Percentiles rank a stretch among this genome's conserved stretches.
These are phyloP conservation scores for Bergia puertoricense DNA, from an alignment of 92 coral and sea anemone genomes.

Conservation along the genomic window DNA sequence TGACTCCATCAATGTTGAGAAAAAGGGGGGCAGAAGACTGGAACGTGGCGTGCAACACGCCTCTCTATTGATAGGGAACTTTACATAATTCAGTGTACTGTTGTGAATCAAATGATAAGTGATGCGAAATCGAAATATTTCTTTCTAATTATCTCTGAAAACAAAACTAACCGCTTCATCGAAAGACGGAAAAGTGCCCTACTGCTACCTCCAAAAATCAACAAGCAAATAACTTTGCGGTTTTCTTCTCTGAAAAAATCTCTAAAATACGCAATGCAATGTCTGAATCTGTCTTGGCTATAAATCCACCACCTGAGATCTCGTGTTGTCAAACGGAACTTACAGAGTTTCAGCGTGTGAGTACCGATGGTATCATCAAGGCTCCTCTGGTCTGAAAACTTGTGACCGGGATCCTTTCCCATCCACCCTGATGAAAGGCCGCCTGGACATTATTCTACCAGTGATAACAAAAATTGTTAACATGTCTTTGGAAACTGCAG, in stretches of 20 bases:
- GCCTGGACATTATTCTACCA: conserved; percentile 26
- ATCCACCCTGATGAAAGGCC: background rate
- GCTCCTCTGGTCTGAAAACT: background rate
- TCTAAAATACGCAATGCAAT: background rate
- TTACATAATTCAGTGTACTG: too few relatives aligned
- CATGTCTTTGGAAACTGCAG: conserved; percentile 23
- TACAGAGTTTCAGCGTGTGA: background rate
- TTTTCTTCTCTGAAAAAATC: background rate
- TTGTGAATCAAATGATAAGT: too few relatives aligned
- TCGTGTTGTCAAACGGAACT: background rate
- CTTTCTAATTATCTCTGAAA: background rate
- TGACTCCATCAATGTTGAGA: background rate
- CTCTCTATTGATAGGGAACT: background rate
- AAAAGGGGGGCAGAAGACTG: background rate
- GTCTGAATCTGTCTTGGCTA: background rate
- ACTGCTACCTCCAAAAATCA: background rate
- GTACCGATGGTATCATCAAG: too few relatives aligned
- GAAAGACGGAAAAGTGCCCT: background rate
- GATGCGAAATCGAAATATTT: too few relatives aligned
- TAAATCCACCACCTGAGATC: background rate
- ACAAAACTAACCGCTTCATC: background rate
- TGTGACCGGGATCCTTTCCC: conserved; percentile 40
- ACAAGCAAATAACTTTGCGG: background rate
- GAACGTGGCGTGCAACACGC: background rate
- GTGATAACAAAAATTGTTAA: conserved; percentile 22